These are phyloP conservation scores for Lepeophtheirus salmonis DNA, from an alignment of 1,140 invertebrate species.

Conservation along the genomic window DNA sequence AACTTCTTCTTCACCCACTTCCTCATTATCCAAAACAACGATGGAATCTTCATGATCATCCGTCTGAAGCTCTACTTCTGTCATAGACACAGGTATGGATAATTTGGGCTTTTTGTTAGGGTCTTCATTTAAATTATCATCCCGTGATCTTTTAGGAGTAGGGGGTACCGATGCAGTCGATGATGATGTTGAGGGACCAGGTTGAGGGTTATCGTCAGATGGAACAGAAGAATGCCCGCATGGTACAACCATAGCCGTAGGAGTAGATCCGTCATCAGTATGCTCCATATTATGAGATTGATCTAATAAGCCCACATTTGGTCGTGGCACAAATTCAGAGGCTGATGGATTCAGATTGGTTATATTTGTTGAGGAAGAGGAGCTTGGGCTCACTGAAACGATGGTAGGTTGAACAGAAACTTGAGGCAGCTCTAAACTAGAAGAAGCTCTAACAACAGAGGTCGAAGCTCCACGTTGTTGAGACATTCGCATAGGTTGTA, in stretches of 20 bases:
- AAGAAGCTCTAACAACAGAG: background rate
- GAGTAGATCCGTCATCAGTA: background rate
- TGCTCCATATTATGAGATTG: background rate
- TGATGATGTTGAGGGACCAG: background rate
- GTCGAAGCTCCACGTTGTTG: background rate
- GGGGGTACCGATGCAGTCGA: background rate
- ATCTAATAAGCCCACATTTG: background rate
- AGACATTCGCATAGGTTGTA: conserved; percentile 1
- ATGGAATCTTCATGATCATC: background rate
- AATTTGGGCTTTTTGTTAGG: background rate
- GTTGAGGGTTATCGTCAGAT: background rate
- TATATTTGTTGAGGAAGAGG: too few relatives aligned
- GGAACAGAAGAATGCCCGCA: background rate
- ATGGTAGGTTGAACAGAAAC: conserved; percentile 6
- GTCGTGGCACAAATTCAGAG: background rate
- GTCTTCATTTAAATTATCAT: too few relatives aligned
- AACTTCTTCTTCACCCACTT: conserved; percentile 5
- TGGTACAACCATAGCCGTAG: background rate
- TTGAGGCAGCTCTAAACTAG: background rate
- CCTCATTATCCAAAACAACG: conserved; percentile 5
- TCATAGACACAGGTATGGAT: background rate
- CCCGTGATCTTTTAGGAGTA: background rate
- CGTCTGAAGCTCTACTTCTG: background rate
- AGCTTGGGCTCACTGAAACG: conserved; percentile 14
- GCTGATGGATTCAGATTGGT: too few relatives aligned